A percentile compares a stretch with the other conserved stretches of the same genome.
These are phyloP conservation scores for Belgica antarctica DNA, from an alignment of 2,888 invertebrate genomes.

Conservation along the genomic window DNA sequence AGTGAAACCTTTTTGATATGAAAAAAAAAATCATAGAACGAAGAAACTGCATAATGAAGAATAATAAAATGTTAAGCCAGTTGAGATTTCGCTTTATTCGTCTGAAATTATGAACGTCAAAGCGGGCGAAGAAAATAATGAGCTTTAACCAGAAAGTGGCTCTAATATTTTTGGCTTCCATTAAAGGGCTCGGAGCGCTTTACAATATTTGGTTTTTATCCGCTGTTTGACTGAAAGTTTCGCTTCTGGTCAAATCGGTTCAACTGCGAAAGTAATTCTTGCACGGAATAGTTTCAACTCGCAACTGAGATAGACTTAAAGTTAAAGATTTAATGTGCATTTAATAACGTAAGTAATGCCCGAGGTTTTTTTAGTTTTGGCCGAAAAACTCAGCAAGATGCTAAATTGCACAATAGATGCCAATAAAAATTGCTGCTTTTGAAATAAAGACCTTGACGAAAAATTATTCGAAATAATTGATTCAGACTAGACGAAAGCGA, in stretches of 20 bases:
- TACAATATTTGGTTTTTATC: constrained; percentile 10
- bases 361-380: too few species aligned
- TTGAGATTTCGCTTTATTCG: too few species aligned
- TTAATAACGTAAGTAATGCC: constrained; percentile 20
- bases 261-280: not conserved
- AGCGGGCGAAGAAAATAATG: constrained; percentile 1
- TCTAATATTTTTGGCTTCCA: not conserved
- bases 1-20: constrained; percentile 1
- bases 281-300: constrained; percentile 20
- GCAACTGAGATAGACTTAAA: not conserved
- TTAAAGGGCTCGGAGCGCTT: not conserved
- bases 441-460: constrained; percentile 21
- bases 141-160: not conserved
- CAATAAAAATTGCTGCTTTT: not conserved
- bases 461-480: constrained; percentile 8
- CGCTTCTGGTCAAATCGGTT: constrained; percentile 11
- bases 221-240: not conserved
- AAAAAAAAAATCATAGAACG: constrained; percentile 15
- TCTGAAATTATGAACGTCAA: not conserved
- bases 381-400: not conserved
- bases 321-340: not conserved
- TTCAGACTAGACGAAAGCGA: constrained; percentile 8
- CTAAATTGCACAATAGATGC: constrained; percentile 11
- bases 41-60: constrained; percentile 23
- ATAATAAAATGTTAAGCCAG: constrained; percentile 9